A percentile compares a stretch with the other conserved stretches of the same genome.
These are phyloP conservation scores for Agrotis clavis DNA, from an alignment of 2,888 invertebrate species.

Conservation along the genomic window DNA sequence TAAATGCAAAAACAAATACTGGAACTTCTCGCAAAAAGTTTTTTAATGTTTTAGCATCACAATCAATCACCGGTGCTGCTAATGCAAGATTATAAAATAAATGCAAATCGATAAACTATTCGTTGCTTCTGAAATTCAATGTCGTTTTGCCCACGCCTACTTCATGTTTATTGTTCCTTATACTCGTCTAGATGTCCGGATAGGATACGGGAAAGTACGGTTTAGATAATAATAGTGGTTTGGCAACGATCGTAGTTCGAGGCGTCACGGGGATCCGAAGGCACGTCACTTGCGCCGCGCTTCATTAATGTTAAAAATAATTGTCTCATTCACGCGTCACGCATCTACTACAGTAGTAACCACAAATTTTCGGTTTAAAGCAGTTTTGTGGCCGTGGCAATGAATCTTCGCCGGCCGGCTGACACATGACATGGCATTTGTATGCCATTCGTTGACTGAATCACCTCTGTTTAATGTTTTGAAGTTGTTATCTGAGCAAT, in stretches of 20 bases:
- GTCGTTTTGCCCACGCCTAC: conserved; percentile 33
- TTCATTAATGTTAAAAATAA: conserved; percentile 88
- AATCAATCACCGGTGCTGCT: conserved; percentile 45
- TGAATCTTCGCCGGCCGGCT: conserved; percentile 75
- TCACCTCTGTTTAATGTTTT: conserved; percentile 52
- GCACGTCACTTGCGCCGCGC: conserved; percentile 72
- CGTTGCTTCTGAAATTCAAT: conserved; percentile 22
- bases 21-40: conserved; percentile 29
- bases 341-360: conserved; percentile 88
- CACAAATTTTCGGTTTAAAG: conserved; percentile 86
- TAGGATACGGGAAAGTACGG: conserved; percentile 57
- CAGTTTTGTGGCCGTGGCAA: conserved; percentile 84
- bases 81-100: conserved; percentile 48
- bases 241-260: conserved; percentile 76
- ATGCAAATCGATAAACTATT: conserved; percentile 16
- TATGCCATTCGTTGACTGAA: conserved; percentile 65
- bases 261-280: conserved; percentile 66
- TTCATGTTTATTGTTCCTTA: conserved; percentile 36
- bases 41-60: conserved; percentile 16
- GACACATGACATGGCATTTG: conserved; percentile 73
- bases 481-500: conserved; percentile 27
- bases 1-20: conserved; percentile 52
- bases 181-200: conserved; percentile 44
- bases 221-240: conserved; percentile 77
- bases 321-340: conserved; percentile 88